Percentiles rank a stretch among this genome's conserved stretches.
These are phyloP conservation scores for Dissostichus mawsoni DNA, from an alignment of 2,113 vertebrate species.

Conservation along the genomic window DNA sequence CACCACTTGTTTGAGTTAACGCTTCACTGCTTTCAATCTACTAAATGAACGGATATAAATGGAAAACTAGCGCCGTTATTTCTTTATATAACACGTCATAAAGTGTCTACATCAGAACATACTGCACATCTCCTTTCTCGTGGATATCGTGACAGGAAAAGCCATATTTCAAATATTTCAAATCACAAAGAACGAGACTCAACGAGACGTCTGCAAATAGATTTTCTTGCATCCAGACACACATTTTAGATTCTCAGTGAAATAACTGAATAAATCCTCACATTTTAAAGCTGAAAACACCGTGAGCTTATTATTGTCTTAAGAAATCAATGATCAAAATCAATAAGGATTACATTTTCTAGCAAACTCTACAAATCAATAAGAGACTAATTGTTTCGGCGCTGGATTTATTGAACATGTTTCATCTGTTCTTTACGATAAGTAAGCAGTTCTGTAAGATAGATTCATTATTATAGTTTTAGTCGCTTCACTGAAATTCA, in stretches of 20 bases:
- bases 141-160: background rate
- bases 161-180: background rate
- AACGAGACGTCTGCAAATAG: too few species aligned
- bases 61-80: background rate
- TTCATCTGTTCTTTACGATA: too few species aligned
- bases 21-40: background rate
- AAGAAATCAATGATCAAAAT: background rate
- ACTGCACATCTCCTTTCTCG: background rate
- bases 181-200: background rate
- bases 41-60: background rate
- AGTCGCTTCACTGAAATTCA: too few species aligned
- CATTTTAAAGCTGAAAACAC: background rate
- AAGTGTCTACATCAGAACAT: background rate
- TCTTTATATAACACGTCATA: background rate
- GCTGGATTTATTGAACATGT: too few species aligned
- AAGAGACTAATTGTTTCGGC: background rate
- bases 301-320: background rate
- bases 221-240: too few species aligned
- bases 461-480: too few species aligned
- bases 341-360: background rate
- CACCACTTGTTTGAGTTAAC: conserved; percentile 22
- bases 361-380: background rate
- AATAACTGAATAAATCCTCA: background rate
- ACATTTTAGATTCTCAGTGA: background rate
- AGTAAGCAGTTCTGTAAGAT: too few species aligned